Percentiles rank a stretch among this genome's conserved stretches.
Evolutionary conservation across 2,888 invertebrate species (phyloP).

Genomic region (Drosophila barbarae): DNA sequence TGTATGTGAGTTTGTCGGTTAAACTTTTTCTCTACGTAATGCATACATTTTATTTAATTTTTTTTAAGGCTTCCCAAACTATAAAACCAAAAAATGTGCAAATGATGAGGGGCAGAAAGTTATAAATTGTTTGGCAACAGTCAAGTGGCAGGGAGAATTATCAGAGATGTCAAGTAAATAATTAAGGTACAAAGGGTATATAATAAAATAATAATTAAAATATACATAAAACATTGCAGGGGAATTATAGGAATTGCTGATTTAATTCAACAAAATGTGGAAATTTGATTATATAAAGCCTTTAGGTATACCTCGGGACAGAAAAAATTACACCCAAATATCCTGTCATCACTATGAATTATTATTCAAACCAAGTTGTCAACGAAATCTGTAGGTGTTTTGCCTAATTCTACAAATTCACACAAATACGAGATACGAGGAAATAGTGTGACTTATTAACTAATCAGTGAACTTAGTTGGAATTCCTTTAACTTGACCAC

Average conservation of each 20-base stretch:
- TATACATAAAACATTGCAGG: neutral
- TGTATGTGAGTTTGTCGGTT: conserved; percentile 43
- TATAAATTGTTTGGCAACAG: conserved; percentile 63
- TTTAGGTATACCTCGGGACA: too few species aligned
- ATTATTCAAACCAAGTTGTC: conserved; percentile 29
- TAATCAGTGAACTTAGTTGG: conserved; percentile 21
- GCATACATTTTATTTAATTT: conserved; percentile 74
- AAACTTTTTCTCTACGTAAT: conserved; percentile 65
- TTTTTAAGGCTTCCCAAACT: conserved; percentile 58
- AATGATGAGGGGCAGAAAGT: conserved; percentile 42
- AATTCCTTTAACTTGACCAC: conserved; percentile 14
- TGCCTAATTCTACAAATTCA: conserved; percentile 3
- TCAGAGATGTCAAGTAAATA: conserved; percentile 1
- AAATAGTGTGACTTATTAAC: conserved; percentile 17
- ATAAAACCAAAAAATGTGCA: conserved; percentile 59
- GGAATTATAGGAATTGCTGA: neutral
- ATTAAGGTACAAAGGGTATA: neutral
- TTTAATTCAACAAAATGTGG: neutral
- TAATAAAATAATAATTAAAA: neutral
- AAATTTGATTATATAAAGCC: too few species aligned
- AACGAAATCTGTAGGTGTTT: conserved; percentile 13
- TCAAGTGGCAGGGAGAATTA: conserved; percentile 54
- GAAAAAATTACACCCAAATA: neutral
- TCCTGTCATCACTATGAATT: neutral
- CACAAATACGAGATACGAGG: neutral